Conservation (phyloP, 2,113 vertebrate species). For the Spheniscus mendiculus region DNA sequence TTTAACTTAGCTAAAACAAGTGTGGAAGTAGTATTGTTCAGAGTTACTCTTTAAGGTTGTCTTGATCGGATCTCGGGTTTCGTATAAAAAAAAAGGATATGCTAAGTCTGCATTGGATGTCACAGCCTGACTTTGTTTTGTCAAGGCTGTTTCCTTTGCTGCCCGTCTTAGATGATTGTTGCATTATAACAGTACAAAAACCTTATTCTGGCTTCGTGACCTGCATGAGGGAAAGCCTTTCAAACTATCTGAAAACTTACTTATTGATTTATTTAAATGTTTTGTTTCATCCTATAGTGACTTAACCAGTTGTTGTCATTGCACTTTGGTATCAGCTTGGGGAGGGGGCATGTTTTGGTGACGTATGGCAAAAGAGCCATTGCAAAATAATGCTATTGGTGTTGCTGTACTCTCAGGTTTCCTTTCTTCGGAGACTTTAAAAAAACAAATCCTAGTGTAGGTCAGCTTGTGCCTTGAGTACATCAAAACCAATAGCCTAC, state of each 20-base stretch:
- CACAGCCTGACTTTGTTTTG: not conserved
- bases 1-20: not conserved
- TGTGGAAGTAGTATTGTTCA: not conserved
- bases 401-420: not conserved
- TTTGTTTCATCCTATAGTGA: not conserved
- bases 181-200: not conserved
- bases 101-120: not conserved
- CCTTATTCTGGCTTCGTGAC: not conserved
- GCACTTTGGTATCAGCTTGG: not conserved
- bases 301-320: not conserved
- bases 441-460: not conserved
- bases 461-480: not conserved
- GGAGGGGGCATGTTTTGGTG: not conserved
- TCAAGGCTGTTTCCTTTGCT: not conserved
- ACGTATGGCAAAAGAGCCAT: not conserved
- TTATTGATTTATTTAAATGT: not conserved
- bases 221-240: constrained; percentile 4
- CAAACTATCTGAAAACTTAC: not conserved
- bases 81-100: not conserved
- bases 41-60: not conserved
- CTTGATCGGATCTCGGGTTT: not conserved
- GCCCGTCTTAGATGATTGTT: not conserved
- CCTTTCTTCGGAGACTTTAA: not conserved
- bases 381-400: not conserved
- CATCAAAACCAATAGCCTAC: not conserved